Conservation (phyloP, 2,797 vertebrate species). For the Gymnocypris eckloni region DNA sequence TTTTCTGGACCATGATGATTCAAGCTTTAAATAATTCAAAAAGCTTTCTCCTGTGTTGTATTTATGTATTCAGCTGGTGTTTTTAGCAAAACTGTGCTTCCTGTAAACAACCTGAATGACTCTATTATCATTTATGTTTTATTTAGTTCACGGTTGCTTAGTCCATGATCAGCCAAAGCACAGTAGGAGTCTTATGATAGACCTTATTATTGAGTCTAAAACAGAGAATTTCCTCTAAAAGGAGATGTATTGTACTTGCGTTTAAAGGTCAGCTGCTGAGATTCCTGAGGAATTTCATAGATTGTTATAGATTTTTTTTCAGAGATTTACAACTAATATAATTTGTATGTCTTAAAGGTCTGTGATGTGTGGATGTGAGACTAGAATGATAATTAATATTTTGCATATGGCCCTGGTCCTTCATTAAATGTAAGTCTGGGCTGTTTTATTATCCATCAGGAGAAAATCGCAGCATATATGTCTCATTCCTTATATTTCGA, state of each 20-base stretch:
- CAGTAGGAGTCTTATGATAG: neutral
- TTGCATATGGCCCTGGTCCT: neutral
- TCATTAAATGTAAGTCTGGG: neutral
- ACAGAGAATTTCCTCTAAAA: neutral
- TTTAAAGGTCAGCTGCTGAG: constrained; percentile 5
- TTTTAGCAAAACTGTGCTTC: neutral
- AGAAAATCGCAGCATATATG: no score
- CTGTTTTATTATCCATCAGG: neutral
- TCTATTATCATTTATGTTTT: neutral
- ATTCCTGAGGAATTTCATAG: neutral
- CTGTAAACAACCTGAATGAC: neutral
- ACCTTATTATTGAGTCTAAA: neutral
- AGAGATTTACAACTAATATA: neutral
- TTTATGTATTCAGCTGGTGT: constrained; percentile 37
- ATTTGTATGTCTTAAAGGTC: neutral
- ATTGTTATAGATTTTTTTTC: neutral
- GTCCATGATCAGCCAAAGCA: neutral
- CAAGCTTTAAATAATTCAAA: constrained; percentile 52
- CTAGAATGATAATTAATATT: neutral
- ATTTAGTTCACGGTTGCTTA: neutral
- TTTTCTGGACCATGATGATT: constrained; percentile 30
- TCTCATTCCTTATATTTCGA: neutral
- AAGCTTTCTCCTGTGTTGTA: constrained; percentile 35
- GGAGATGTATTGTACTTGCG: neutral
- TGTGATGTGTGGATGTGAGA: neutral